Percentiles rank a stretch among this genome's conserved stretches.
Conservation (phyloP, 2,888 invertebrate species). For the Ephialtes manifestator region DNA sequence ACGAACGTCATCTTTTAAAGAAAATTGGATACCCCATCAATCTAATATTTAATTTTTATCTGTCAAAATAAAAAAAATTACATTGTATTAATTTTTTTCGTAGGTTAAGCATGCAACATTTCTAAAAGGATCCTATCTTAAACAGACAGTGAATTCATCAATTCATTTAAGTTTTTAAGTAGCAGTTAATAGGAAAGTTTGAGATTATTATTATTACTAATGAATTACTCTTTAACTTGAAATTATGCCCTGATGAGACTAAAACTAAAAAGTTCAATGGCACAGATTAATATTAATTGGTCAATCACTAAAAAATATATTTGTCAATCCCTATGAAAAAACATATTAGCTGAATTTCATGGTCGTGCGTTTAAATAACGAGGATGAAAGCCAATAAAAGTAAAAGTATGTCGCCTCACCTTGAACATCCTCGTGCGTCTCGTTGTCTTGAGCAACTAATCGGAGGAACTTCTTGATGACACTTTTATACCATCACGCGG, state of each 20-base stretch:
- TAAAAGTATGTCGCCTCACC: constrained; percentile 75
- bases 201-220: neutral
- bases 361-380: neutral
- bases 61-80: too few relatives aligned
- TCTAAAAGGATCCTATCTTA: too few relatives aligned
- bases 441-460: constrained; percentile 77
- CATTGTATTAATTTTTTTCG: too few relatives aligned
- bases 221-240: neutral
- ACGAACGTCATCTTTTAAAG: too few relatives aligned
- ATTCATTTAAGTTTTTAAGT: neutral
- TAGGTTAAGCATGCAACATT: too few relatives aligned
- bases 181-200: neutral
- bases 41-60: too few relatives aligned
- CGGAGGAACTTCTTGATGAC: constrained; percentile 72
- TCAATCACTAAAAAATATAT: neutral
- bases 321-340: neutral
- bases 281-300: too few relatives aligned
- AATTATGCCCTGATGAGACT: neutral
- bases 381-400: constrained; percentile 1
- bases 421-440: constrained; percentile 79
- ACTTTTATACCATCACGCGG: constrained; percentile 76
- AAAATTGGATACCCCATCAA: too few relatives aligned
- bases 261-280: neutral
- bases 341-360: neutral
- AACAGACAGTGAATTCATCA: too few relatives aligned